Evolutionary conservation across 2,113 vertebrate genomes (phyloP).

Genomic region (Nesogale talazaci): DNA sequence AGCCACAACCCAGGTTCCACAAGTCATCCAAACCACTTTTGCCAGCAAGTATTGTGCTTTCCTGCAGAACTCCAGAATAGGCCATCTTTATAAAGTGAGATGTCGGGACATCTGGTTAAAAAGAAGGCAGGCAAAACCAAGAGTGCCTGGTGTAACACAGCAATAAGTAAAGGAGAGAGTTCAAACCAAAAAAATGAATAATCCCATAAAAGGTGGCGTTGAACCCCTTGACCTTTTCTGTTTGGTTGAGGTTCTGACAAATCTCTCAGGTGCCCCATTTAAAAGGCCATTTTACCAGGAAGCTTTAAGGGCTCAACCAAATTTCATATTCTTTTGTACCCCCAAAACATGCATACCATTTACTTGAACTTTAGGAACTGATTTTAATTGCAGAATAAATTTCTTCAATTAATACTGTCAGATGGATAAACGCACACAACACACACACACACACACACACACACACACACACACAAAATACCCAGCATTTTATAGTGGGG

Average conservation of each 20-base stretch:
- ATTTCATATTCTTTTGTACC: background rate
- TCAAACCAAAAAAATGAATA: background rate
- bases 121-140: background rate
- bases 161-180: slow-evolving; percentile 6
- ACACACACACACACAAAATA: background rate
- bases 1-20: slow-evolving; percentile 44
- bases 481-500: background rate
- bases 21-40: slow-evolving; percentile 53
- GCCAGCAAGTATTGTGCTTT: background rate
- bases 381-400: slow-evolving; percentile 56
- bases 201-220: slow-evolving; percentile 39
- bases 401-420: slow-evolving; percentile 43
- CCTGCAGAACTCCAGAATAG: background rate
- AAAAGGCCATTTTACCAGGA: slow-evolving; percentile 71
- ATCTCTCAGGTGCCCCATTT: slow-evolving; percentile 65
- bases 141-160: slow-evolving; percentile 18
- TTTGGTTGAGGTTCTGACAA: slow-evolving; percentile 52
- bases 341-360: slow-evolving; percentile 25
- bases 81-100: slow-evolving; percentile 20
- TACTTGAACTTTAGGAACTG: slow-evolving; percentile 53
- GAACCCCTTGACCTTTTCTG: slow-evolving; percentile 45
- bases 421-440: background rate
- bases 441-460: too few relatives aligned
- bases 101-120: slow-evolving; percentile 1
- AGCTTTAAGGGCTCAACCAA: background rate